These are phyloP conservation scores for Brachionus angularis DNA, from an alignment of 1,140 invertebrate species.

Conservation along the genomic window DNA sequence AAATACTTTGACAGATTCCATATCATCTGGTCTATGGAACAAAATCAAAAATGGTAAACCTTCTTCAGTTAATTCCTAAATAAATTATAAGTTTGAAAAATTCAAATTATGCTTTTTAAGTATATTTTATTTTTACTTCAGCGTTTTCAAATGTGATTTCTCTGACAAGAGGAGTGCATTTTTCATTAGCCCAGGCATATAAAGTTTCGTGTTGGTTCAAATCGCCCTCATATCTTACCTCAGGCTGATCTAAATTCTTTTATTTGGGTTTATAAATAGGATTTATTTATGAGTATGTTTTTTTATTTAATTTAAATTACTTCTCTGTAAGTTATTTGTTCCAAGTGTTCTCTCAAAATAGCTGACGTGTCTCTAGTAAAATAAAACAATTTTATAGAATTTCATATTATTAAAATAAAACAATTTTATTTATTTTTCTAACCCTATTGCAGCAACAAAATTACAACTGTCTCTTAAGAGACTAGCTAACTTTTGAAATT, in stretches of 20 bases:
- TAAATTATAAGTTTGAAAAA: background rate
- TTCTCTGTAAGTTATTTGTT: conserved; percentile 17
- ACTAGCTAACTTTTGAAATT: conserved; percentile 53
- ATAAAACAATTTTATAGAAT: too few species aligned
- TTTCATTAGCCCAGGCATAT: conserved; percentile 75
- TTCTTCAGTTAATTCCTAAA: conserved; percentile 88
- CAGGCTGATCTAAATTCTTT: conserved; percentile 45
- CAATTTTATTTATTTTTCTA: conserved; percentile 60
- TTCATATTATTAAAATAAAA: too few species aligned
- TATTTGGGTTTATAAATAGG: conserved; percentile 47
- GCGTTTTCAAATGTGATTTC: conserved; percentile 99
- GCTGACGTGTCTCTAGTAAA: too few species aligned
- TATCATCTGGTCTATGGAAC: conserved; percentile 84
- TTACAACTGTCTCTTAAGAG: conserved; percentile 86
- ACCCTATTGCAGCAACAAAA: conserved; percentile 88
- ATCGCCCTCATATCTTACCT: conserved; percentile 55
- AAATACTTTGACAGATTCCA: conserved; percentile 76
- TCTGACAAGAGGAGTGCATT: conserved; percentile 68
- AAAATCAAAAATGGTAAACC: conserved; percentile 96
- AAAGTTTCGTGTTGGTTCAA: conserved; percentile 60
- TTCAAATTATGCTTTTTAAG: background rate
- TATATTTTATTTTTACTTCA: conserved; percentile 62
- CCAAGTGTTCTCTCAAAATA: background rate
- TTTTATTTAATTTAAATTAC: background rate
- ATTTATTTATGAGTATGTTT: too few species aligned